Conservation (phyloP, 2,888 invertebrate species). For the Bhutanitis thaidina region DNA sequence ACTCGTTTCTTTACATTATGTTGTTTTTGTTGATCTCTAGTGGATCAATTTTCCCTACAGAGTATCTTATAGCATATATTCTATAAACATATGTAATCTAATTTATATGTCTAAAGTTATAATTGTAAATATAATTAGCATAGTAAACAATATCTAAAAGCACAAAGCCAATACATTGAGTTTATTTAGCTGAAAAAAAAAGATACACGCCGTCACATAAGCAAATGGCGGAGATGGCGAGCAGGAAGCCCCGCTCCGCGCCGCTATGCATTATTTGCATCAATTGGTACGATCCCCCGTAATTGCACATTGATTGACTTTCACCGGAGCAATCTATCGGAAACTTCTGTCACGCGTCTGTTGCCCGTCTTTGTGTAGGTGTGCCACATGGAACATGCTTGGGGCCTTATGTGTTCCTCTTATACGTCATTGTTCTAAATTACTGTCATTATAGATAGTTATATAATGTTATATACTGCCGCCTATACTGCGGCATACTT, state of each 20-base stretch:
- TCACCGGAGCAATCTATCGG: slow-evolving; percentile 4
- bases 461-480: too few species aligned
- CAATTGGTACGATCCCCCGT: background rate
- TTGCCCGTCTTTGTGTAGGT: background rate
- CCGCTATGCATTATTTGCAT: background rate
- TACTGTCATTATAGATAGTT: too few species aligned
- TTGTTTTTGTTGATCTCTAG: background rate
- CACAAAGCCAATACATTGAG: too few species aligned
- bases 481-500: too few species aligned
- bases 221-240: background rate
- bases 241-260: background rate
- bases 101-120: too few species aligned
- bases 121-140: too few species aligned
- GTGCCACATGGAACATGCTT: slow-evolving; percentile 4
- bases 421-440: too few species aligned
- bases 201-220: background rate
- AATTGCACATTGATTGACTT: slow-evolving; percentile 14
- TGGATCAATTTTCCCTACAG: background rate
- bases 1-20: background rate
- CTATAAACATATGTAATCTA: too few species aligned
- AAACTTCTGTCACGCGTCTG: slow-evolving; percentile 15
- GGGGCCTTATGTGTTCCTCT: background rate
- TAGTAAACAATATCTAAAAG: too few species aligned
- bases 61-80: background rate
- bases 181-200: background rate